Base-by-base conservation (phyloP, 2,888 invertebrate species). In the Lithophane ornitopus region DNA sequence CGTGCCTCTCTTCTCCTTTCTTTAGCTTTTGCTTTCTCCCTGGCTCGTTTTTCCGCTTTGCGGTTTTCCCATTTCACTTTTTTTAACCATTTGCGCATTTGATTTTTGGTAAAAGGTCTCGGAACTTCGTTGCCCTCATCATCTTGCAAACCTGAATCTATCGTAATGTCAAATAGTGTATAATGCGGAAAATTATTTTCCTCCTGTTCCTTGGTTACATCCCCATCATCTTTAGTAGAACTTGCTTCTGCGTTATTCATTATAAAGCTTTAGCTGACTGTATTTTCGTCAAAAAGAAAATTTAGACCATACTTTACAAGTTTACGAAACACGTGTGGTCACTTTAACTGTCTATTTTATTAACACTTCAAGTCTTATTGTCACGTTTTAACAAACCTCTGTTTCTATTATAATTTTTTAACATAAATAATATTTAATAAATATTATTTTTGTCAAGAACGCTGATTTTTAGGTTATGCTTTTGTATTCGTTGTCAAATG, bases 1-100 rank as follows among this genome's bases (percentile, higher is more conserved):
- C 97, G 97, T 1, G 98, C 98, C 90, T 97, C 97, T 68, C 97
- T 97, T 77, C 97, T 97, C 90, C 98, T 98, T 87, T 97, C 97
- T 90, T 98, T 98, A 22, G 97, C 97, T 86, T 97, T 97, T 65
- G 97, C 97, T 88, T 98, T 98, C 90, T 99, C 98, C 87, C 97
- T 97, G 1, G 97, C 96, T 74, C 98, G 97, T 91, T 98, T 98
- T 82, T 97, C 97, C 63, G 97, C 97, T 92, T 98, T 98, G 26
- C 97, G 94, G 84, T 97, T 97, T 87, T 98, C 97, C 98, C 98
- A 98, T 93, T 98, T 97, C 46, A 98, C 97, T 89, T 97, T 97
- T 91, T 98, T 98, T 79, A 97, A 94, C 90, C 98, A 97, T 89
- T 97, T 98, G 82, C 98, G 97, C 89, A 97, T 94, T 91, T 98